These are phyloP conservation scores for Myotis findleyi DNA, from an alignment of 2,797 vertebrate species.

Conservation along the genomic window DNA sequence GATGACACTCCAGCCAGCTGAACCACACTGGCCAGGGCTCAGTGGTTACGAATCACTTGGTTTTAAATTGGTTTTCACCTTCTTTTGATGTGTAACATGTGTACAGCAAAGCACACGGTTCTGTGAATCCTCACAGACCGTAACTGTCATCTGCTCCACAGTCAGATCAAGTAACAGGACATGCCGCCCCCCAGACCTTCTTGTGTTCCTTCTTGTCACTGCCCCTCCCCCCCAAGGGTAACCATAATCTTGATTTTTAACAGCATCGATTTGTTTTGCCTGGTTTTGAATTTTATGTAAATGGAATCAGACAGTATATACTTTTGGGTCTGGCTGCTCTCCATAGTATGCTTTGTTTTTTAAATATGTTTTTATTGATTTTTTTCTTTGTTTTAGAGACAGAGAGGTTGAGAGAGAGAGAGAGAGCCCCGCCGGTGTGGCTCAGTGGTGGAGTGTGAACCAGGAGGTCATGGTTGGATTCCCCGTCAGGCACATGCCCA, in stretches of 20 bases:
- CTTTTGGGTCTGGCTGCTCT: too few relatives aligned
- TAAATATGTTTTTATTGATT: background rate
- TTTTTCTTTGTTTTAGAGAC: background rate
- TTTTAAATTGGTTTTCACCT: background rate
- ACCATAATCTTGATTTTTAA: background rate
- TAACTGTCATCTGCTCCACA: background rate
- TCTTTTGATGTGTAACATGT: background rate
- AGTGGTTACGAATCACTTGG: background rate
- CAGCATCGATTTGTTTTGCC: background rate
- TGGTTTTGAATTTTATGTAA: background rate
- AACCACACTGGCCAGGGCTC: background rate
- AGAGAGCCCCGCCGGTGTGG: too few relatives aligned
- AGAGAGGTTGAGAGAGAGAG: background rate
- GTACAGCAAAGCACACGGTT: background rate
- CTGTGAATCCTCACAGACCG: background rate
- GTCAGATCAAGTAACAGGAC: background rate
- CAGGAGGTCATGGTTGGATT: background rate
- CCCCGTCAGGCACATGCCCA: background rate
- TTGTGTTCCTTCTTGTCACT: background rate
- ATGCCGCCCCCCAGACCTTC: background rate
- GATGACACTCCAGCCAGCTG: background rate
- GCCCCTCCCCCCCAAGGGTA: accelerated
- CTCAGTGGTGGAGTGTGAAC: background rate
- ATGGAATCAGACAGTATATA: too few relatives aligned
- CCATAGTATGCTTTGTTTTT: too few relatives aligned